These are phyloP conservation scores for Cheilosia vulpina DNA, from an alignment of 2,888 invertebrate genomes.

Conservation along the genomic window DNA sequence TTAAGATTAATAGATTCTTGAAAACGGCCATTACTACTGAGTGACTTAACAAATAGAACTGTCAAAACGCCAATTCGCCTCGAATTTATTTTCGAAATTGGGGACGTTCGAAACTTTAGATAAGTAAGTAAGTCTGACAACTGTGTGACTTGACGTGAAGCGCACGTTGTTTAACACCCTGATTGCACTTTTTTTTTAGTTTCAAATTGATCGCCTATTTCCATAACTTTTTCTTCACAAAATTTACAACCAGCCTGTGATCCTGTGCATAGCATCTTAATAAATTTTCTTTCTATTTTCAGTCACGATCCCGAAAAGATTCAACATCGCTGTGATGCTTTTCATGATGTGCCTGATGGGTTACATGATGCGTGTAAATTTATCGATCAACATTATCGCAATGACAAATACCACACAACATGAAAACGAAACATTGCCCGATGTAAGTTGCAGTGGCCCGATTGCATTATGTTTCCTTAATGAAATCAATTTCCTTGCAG, in stretches of 20 bases:
- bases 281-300: slow-evolving; percentile 19
- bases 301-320: slow-evolving; percentile 85
- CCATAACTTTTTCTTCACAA: too few species aligned
- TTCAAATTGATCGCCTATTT: too few species aligned
- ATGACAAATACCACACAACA: slow-evolving; percentile 84
- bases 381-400: slow-evolving; percentile 89
- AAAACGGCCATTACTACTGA: too few species aligned
- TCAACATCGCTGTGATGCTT: slow-evolving; percentile 87
- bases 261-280: background rate
- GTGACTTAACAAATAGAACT: too few species aligned
- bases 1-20: too few species aligned
- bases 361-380: slow-evolving; percentile 90
- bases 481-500: slow-evolving; percentile 78
- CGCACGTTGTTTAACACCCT: too few species aligned
- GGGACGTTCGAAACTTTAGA: too few species aligned
- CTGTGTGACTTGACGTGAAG: too few species aligned
- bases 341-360: slow-evolving; percentile 89
- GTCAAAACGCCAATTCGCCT: too few species aligned
- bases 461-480: slow-evolving; percentile 8
- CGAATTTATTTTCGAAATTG: too few species aligned
- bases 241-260: background rate
- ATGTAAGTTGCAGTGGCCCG: slow-evolving; percentile 78
- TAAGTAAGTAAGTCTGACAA: too few species aligned
- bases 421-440: slow-evolving; percentile 76
- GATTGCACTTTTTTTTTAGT: too few species aligned